Conservation (phyloP, 2,113 vertebrate genomes). For the Steatornis caripensis region DNA sequence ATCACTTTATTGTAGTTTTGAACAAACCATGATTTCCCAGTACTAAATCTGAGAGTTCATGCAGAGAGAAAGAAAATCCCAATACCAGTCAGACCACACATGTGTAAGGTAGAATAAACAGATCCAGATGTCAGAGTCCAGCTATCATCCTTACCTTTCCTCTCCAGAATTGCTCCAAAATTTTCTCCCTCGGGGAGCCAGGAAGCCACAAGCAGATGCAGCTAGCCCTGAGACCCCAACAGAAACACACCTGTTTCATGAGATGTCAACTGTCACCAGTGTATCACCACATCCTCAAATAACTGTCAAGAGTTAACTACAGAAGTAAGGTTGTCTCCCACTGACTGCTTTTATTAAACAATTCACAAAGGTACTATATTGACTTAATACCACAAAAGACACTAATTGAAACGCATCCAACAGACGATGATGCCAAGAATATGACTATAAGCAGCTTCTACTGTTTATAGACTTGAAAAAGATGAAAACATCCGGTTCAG, state of each 20-base stretch:
- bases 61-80: not conserved
- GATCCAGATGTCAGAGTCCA: not conserved
- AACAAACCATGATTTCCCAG: not conserved
- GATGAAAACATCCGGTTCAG: not conserved
- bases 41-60: not conserved
- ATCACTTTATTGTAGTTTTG: not conserved
- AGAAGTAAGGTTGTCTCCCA: not conserved
- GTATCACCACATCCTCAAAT: rapidly evolving
- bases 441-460: not conserved
- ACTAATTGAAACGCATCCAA: not conserved
- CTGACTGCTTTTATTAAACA: not conserved
- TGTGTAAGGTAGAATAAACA: not conserved
- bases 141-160: not conserved
- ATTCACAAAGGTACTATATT: not conserved
- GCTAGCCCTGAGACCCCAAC: not conserved
- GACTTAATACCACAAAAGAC: not conserved
- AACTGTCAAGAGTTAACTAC: not conserved
- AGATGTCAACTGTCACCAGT: not conserved
- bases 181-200: not conserved
- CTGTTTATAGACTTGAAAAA: not conserved
- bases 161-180: not conserved
- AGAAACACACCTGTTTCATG: rapidly evolving
- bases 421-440: not conserved
- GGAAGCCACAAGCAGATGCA: not conserved
- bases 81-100: not conserved